These are phyloP conservation scores for Stigmatopora nigra DNA, from an alignment of 2,113 vertebrate species.

Conservation along the genomic window DNA sequence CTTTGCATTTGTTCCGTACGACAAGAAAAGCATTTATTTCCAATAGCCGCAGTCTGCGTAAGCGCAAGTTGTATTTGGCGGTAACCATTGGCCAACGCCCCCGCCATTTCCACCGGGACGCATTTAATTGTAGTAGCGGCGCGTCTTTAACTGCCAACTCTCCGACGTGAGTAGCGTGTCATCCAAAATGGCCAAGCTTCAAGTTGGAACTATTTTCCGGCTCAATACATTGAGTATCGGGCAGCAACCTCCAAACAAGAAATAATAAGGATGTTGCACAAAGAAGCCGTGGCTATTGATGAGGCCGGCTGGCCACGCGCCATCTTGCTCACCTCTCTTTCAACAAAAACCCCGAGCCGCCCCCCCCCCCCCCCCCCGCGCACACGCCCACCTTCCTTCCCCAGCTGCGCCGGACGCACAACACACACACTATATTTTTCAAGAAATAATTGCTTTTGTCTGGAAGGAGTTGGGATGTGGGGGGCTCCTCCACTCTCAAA, in stretches of 20 bases:
- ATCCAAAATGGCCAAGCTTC: background rate
- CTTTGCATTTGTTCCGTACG: too few relatives aligned
- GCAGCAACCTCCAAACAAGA: too few relatives aligned
- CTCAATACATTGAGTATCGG: too few relatives aligned
- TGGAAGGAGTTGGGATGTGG: slow-evolving; percentile 72
- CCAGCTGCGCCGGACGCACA: slow-evolving; percentile 59
- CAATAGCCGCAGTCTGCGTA: background rate
- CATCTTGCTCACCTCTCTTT: slow-evolving; percentile 63
- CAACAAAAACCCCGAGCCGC: slow-evolving; percentile 37
- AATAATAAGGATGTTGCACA: slow-evolving; percentile 44
- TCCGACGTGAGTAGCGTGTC: slow-evolving; percentile 30
- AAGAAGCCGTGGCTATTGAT: slow-evolving; percentile 61
- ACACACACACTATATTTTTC: slow-evolving; percentile 70
- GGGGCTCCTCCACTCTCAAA: slow-evolving; percentile 57
- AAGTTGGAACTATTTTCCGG: background rate
- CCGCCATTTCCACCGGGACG: slow-evolving; percentile 72
- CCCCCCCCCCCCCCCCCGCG: slow-evolving; percentile 9
- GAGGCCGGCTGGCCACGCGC: slow-evolving; percentile 49
- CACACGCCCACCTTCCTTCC: slow-evolving; percentile 48
- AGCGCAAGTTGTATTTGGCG: too few relatives aligned
- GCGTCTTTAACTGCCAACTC: slow-evolving; percentile 75
- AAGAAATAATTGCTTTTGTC: slow-evolving; percentile 80
- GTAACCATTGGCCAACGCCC: slow-evolving; percentile 39
- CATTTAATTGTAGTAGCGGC: slow-evolving; percentile 74
- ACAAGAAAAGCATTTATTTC: too few relatives aligned